Base-by-base conservation (phyloP, 2,113 vertebrate genomes). In the Neolamprologus brichardi region DNA sequence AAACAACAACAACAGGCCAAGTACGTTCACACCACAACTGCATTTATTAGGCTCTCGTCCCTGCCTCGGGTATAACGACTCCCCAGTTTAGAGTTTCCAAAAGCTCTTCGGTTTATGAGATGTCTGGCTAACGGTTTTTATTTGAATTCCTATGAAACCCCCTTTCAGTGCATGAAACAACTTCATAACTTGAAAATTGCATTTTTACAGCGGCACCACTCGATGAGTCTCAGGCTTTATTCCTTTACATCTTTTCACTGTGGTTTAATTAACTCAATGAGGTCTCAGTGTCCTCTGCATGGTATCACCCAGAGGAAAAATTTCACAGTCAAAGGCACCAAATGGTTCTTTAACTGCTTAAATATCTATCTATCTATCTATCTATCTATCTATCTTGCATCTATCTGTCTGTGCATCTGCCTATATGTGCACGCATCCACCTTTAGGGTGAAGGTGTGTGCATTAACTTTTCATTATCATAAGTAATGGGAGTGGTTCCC, bases 381-480 rank as follows among this genome's bases (percentile, higher is more conserved):
- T 51, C 62, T 20, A 32, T 82, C 78, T 18, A 15, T 25, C 53
- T 25, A 2, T 53, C 52, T n/a, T 23, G 23, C 53, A 28, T 28
- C 54, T 56, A 15, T 58, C 58, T 32, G 2, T 34, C 60, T 62
- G 6, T 34, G 17, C 17, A 49, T 81, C 58, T 79, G 23, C 51
- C 32, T 6, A 30, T 49, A 17, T 58, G 44, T n/a, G 25, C 28
- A 49, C 8, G 37, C 78, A 80, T 58, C 18, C 52, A 54, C 18
- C 41, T 75, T 41, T 20, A 49, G 51, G 84, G 80, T 77, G 30
- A 87, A 93, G 92, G 91, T 93, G 91, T 86, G 84, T 84, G 86
- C 89, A 93, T 95, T 93, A 91, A 58, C 53, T 92, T 94, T 94
- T 93, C 92, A 95, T 95, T 95, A 95, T 85, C 88, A 92, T 94